Percentiles rank a stretch among this genome's conserved stretches.
Conservation (phyloP, 2,888 invertebrate species). For the Drosophila planitibia region DNA sequence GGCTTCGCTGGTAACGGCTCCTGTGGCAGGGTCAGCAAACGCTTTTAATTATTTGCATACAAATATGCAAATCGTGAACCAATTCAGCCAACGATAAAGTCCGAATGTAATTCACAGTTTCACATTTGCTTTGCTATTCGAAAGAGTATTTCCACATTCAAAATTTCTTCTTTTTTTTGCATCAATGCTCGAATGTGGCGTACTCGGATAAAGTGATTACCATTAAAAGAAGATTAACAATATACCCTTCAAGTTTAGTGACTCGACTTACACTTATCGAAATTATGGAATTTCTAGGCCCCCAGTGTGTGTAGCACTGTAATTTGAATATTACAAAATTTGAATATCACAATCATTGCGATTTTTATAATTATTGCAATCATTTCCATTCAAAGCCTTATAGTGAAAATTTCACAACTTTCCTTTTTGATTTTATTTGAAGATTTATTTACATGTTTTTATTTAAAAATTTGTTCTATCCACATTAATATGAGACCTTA, state of each 20-base stretch:
- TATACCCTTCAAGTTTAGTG: fast-evolving
- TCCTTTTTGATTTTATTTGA: not conserved
- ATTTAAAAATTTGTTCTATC: not conserved
- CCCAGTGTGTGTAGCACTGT: not conserved
- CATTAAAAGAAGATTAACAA: not conserved
- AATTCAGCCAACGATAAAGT: constrained; percentile 32
- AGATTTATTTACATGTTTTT: not conserved
- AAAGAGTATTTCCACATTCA: not conserved
- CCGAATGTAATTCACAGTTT: constrained; percentile 31
- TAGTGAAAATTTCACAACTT: not conserved
- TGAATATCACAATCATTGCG: not conserved
- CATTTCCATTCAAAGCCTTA: not conserved
- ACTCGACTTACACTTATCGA: not conserved
- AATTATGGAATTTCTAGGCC: no score
- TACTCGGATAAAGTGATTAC: not conserved
- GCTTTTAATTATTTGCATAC: constrained; percentile 67
- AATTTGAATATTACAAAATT: not conserved
- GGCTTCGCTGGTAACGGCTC: not conserved
- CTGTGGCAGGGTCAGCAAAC: constrained; percentile 10
- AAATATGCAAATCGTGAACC: constrained; percentile 52
- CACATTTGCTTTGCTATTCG: constrained; percentile 31
- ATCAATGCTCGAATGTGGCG: not conserved
- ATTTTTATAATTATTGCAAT: not conserved
- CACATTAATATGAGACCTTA: not conserved
- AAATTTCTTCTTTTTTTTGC: not conserved